phyloP scores from a whole-genome alignment of 2,797 vertebrate species.

The Acanthurus leucopareius region DNA sequence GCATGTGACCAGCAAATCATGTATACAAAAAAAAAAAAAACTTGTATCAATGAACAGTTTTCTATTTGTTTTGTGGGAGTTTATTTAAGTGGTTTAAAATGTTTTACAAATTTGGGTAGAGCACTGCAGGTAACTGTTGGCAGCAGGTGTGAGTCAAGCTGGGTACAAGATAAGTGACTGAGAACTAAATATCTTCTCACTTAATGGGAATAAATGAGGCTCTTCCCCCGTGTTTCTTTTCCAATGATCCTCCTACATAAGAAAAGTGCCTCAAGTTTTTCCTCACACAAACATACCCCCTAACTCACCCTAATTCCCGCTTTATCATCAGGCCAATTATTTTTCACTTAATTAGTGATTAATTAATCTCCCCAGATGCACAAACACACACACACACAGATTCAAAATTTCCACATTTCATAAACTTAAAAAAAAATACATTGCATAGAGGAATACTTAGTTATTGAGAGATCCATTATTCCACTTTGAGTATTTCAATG shows the following conservation, averaged over 20 bases:
- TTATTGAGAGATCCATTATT: slow-evolving; percentile 71
- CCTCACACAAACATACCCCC: slow-evolving; percentile 24
- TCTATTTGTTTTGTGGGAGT: slow-evolving; percentile 23
- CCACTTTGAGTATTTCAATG: slow-evolving; percentile 42
- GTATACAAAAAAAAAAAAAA: slow-evolving; percentile 23
- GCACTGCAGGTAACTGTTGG: slow-evolving; percentile 35
- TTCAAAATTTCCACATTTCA: slow-evolving; percentile 36
- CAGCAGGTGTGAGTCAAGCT: slow-evolving; percentile 41
- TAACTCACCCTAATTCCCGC: neutral
- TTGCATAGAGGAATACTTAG: slow-evolving; percentile 34
- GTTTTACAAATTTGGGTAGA: slow-evolving; percentile 13
- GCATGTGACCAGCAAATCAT: slow-evolving; percentile 37
- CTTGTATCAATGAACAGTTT: slow-evolving; percentile 23
- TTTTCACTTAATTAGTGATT: slow-evolving; percentile 80
- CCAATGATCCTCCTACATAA: neutral
- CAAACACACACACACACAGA: slow-evolving; percentile 79
- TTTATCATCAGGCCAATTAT: slow-evolving; percentile 67
- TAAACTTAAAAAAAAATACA: neutral
- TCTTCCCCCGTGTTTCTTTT: slow-evolving; percentile 49
- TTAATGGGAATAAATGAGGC: slow-evolving; percentile 50
- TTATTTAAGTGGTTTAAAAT: slow-evolving; percentile 30
- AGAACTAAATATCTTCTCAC: slow-evolving; percentile 18
- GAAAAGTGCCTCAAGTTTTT: slow-evolving; percentile 24
- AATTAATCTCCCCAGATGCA: slow-evolving; percentile 56
- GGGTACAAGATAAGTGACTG: slow-evolving; percentile 19